Evolutionary conservation across 2,888 invertebrate species (phyloP).

Genomic region (Listrodromus nycthemerus): DNA sequence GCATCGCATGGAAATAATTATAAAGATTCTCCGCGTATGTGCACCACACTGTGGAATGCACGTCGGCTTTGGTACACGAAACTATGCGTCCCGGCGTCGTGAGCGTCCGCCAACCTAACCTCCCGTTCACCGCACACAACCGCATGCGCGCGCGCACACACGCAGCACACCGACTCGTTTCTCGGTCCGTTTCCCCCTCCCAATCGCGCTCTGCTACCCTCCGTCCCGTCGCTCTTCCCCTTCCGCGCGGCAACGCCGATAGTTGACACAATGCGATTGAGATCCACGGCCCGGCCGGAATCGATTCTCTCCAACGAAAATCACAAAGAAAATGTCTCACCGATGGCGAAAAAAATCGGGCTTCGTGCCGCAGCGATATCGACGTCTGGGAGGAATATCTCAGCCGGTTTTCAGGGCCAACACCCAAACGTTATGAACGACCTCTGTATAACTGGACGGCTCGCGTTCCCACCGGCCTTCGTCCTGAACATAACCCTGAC

Average conservation of each 20-base stretch:
- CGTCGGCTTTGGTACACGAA: conserved; percentile 8
- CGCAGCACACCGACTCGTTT: conserved; percentile 39
- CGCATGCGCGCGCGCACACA: neutral
- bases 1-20: conserved; percentile 32
- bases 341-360: neutral
- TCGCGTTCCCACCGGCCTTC: conserved; percentile 49
- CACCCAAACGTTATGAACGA: conserved; percentile 64
- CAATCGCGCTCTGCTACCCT: neutral
- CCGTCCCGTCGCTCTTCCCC: conserved; percentile 9
- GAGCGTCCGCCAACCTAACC: conserved; percentile 61
- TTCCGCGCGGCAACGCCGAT: conserved; percentile 17
- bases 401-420: conserved; percentile 68
- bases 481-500: conserved; percentile 43
- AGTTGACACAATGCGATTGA: conserved; percentile 37
- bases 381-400: conserved; percentile 22
- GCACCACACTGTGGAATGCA: conserved; percentile 27
- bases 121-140: conserved; percentile 2
- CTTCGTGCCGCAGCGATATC: neutral
- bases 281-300: conserved; percentile 12
- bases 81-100: conserved; percentile 62
- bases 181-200: conserved; percentile 22
- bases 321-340: neutral
- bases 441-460: conserved; percentile 59
- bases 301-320: neutral
- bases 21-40: neutral